Base-by-base conservation (phyloP, 2,888 invertebrate species). In the Scaptomyza reducta region DNA sequence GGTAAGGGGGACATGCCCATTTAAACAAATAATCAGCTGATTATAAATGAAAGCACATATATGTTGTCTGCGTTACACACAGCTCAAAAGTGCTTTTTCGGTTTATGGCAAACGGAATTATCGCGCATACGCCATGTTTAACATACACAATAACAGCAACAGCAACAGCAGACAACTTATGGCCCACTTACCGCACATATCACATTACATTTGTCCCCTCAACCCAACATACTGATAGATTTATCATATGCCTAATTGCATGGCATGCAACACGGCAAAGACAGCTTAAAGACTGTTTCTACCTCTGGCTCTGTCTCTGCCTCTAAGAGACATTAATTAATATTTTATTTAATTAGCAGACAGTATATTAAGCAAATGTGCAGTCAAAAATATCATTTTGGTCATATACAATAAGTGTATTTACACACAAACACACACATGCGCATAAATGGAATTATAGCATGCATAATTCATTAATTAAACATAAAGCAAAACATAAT, bases 11-110 rank as follows among this genome's bases (percentile, higher is more conserved):
- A n/a, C 3, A 38, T 47, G 51, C 59, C 69, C 69, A 74, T 84
- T 87, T 82, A 85, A 84, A 87, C 79, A 87, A 87, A 87, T 87
- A 87, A 81, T 77, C 86, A 75, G 70, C 81, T 70, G 60, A 73
- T 83, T 81, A 81, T 81, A 76, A 78, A 87, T 69, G 74, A 53
- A 58, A 70, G 42, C 65, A 38, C 68, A 73, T 66, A 63, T 68
- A 62, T 68, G 60, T 59, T 65, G 58, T 58, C 40, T 49, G 25
- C 25, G 13, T 58, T 54, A 58, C 51, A 47, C 56, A 22, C 66
- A 62, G 54, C 45, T 40, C 64, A 72, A 60, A 62, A 50, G 11
- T 46, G 16, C 10, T 42, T 40, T 40, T 40, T 6, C 44, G 45
- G 33, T n/a, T 7, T 13, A 41, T 33, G 40, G 47, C 41, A 42